Conservation (phyloP, 2,888 invertebrate genomes). For the Thumatha senex region DNA sequence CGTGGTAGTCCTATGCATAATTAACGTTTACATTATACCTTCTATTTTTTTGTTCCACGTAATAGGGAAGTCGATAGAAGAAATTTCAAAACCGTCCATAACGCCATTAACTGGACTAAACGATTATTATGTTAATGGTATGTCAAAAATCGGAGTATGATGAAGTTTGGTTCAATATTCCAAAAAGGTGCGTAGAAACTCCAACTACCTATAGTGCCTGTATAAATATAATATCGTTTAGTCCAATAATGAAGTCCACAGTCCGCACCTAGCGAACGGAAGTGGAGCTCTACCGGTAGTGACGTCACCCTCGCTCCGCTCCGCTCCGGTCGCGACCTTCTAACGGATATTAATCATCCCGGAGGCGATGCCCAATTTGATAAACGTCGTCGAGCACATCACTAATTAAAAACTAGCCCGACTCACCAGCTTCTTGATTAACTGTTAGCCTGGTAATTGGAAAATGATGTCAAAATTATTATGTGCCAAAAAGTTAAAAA, state of each 20-base stretch:
- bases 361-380: conserved; percentile 42
- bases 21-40: too few species aligned
- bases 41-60: too few species aligned
- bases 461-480: neutral
- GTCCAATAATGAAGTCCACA: conserved; percentile 50
- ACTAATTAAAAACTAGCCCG: conserved; percentile 58
- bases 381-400: conserved; percentile 38
- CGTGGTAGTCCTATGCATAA: too few species aligned
- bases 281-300: conserved; percentile 68
- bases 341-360: conserved; percentile 80
- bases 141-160: too few species aligned
- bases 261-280: conserved; percentile 64
- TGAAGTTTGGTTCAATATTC: too few species aligned
- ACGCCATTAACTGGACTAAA: too few species aligned
- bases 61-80: too few species aligned
- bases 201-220: neutral
- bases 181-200: too few species aligned
- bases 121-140: too few species aligned
- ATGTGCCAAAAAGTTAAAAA: neutral
- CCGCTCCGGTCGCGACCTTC: conserved; percentile 69
- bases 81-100: too few species aligned
- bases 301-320: conserved; percentile 76
- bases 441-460: conserved; percentile 1
- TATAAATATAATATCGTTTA: conserved; percentile 5
- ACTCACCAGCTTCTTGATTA: conserved; percentile 9